Conservation (phyloP, 2,888 invertebrate species). For the Resseliella maxima region DNA sequence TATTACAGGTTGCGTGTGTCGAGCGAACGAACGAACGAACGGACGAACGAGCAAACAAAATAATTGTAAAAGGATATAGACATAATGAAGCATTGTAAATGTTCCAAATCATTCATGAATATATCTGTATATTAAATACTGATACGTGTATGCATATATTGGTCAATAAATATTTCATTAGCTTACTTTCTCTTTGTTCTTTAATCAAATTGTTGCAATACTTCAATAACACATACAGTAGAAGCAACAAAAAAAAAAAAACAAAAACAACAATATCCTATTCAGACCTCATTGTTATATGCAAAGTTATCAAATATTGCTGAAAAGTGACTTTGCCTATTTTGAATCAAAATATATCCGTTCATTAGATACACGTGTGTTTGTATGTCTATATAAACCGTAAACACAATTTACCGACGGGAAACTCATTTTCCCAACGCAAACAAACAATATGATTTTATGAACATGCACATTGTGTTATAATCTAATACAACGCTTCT, state of each 20-base stretch:
- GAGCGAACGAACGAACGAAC: not conserved
- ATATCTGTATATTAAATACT: not conserved
- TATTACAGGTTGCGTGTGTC: slow-evolving; percentile 30
- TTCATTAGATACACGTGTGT: slow-evolving; percentile 41
- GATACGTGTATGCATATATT: not conserved
- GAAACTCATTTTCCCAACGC: slow-evolving; percentile 47
- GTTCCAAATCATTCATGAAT: not conserved
- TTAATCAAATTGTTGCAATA: not conserved
- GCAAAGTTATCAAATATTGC: no score
- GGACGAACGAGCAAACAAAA: not conserved
- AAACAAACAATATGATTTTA: slow-evolving; percentile 30
- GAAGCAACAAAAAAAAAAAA: no score
- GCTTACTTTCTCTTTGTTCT: slow-evolving; percentile 4
- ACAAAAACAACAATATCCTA: not conserved
- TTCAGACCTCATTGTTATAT: not conserved
- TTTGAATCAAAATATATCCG: not conserved
- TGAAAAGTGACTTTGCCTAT: not conserved
- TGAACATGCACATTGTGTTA: not conserved
- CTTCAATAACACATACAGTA: slow-evolving; percentile 10
- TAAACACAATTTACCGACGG: slow-evolving; percentile 35
- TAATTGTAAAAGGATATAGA: not conserved
- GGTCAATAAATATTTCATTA: slow-evolving; percentile 38
- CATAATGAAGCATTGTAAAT: not conserved
- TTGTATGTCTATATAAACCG: no score
- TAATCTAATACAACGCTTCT: not conserved